phyloP scores from a whole-genome alignment of 1,140 invertebrate genomes.

The Babylonia areolata region DNA sequence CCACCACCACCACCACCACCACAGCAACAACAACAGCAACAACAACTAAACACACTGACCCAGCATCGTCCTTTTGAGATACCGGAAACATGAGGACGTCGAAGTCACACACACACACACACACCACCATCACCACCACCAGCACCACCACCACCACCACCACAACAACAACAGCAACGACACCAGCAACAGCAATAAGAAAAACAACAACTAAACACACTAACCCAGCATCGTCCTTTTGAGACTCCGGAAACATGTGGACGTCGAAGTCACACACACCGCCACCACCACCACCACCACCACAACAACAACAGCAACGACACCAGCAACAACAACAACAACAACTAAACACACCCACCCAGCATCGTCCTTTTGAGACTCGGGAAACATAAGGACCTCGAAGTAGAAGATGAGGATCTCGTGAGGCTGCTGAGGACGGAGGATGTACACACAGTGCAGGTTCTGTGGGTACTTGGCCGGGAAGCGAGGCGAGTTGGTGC shows the following conservation, averaged over 20 bases:
- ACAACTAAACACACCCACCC: neutral
- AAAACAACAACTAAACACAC: too few species aligned
- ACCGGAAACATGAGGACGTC: too few species aligned
- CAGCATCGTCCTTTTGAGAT: too few species aligned
- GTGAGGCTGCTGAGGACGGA: slow-evolving; percentile 74
- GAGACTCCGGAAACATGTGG: too few species aligned
- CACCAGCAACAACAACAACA: neutral
- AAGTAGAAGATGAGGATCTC: slow-evolving; percentile 59
- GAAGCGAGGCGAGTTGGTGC: slow-evolving; percentile 96
- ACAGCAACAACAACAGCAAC: too few species aligned
- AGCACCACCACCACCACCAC: neutral
- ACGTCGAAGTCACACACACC: neutral
- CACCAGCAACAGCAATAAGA: too few species aligned
- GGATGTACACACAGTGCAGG: slow-evolving; percentile 94
- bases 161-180: too few species aligned
- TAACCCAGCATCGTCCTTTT: too few species aligned
- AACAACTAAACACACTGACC: too few species aligned
- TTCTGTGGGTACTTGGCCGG: slow-evolving; percentile 96
- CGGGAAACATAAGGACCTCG: slow-evolving; percentile 53
- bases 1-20: too few species aligned
- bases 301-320: neutral
- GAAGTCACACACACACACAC: neutral
- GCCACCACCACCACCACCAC: neutral
- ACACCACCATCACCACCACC: too few species aligned
- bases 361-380: slow-evolving; percentile 21